Conservation (phyloP, 2,888 invertebrate genomes). For the Agrochola macilenta region DNA sequence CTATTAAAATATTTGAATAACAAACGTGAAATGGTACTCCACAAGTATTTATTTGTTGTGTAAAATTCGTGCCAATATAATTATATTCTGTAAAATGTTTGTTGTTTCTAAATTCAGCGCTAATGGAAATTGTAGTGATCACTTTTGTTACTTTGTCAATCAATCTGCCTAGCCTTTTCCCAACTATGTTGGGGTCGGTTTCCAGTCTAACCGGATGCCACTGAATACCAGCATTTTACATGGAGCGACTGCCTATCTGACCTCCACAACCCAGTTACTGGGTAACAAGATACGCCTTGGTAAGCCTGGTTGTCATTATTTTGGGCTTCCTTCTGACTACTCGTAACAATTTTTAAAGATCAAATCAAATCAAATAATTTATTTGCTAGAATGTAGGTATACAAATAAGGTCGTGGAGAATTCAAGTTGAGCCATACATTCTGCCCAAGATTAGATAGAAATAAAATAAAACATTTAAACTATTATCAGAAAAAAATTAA, state of each 20-base stretch:
- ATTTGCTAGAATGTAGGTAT: too few species aligned
- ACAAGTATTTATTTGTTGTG: slow-evolving; percentile 3
- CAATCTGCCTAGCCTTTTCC: neutral
- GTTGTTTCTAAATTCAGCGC: neutral
- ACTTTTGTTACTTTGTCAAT: neutral
- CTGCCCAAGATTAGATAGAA: too few species aligned
- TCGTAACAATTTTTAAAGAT: too few species aligned
- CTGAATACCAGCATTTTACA: neutral
- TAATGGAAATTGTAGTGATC: neutral
- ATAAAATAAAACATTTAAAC: too few species aligned
- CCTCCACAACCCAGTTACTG: neutral
- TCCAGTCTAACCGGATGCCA: neutral
- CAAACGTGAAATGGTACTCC: slow-evolving; percentile 6
- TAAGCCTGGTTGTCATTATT: too few species aligned
- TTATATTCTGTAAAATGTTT: neutral
- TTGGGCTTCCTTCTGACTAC: too few species aligned
- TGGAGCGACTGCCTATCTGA: too few species aligned
- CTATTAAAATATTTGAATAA: slow-evolving; percentile 36
- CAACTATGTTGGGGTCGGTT: neutral
- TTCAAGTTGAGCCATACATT: too few species aligned
- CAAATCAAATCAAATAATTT: too few species aligned
- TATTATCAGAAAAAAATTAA: too few species aligned
- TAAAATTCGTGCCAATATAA: neutral
- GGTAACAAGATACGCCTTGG: too few species aligned
- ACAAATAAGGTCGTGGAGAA: too few species aligned